phyloP scores from a whole-genome alignment of 1,140 invertebrate species.

The Telenomus remus region DNA sequence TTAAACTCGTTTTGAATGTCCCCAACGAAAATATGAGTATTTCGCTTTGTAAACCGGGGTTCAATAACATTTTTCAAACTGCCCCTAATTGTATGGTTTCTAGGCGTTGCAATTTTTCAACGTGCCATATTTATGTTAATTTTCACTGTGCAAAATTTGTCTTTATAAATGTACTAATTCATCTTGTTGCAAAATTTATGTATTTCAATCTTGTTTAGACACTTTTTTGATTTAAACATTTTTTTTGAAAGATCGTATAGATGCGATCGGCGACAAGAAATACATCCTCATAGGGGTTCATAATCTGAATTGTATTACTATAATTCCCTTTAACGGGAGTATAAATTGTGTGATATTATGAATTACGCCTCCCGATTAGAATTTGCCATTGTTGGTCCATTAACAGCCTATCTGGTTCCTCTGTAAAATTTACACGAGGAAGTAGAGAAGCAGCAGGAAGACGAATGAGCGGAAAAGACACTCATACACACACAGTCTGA shows the following conservation, averaged over 20 bases:
- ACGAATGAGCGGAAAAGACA: slow-evolving; percentile 23
- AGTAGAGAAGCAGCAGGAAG: slow-evolving; percentile 34
- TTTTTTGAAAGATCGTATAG: no score
- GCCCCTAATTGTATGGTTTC: slow-evolving; percentile 15
- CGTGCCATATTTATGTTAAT: slow-evolving; percentile 8
- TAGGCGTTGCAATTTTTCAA: slow-evolving; percentile 21
- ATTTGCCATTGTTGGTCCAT: slow-evolving; percentile 32
- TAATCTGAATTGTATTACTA: slow-evolving; percentile 1
- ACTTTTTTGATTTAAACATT: no score
- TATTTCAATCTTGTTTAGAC: no score
- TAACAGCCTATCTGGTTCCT: slow-evolving; percentile 34
- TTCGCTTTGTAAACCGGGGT: slow-evolving; percentile 15
- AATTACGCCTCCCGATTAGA: slow-evolving; percentile 12
- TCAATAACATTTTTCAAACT: slow-evolving; percentile 35
- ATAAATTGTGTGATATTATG: background rate
- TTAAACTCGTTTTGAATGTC: slow-evolving; percentile 29
- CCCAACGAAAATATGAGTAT: slow-evolving; percentile 12
- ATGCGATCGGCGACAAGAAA: no score
- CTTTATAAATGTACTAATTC: no score
- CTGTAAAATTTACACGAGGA: slow-evolving; percentile 35
- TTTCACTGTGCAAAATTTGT: background rate
- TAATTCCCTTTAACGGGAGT: no score
- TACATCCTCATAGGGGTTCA: background rate
- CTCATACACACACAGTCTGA: slow-evolving; percentile 5
- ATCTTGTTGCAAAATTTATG: no score